Evolutionary conservation across 2,113 vertebrate species (phyloP).

Genomic region (Columba janthina): DNA sequence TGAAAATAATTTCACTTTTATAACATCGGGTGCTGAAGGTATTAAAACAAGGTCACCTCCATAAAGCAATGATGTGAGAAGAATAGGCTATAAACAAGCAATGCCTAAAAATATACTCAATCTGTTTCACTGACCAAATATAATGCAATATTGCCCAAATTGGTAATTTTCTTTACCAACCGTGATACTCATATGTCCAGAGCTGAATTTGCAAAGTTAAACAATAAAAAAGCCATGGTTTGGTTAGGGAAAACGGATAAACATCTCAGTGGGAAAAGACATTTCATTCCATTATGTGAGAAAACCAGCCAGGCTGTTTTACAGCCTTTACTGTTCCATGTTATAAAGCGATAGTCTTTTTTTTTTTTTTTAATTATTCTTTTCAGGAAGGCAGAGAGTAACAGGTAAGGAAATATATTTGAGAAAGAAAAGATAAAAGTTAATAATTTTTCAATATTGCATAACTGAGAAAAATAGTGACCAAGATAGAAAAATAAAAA

Average conservation of each 20-base stretch:
- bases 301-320: constrained; percentile 1
- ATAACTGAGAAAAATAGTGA: background rate
- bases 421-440: background rate
- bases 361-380: background rate
- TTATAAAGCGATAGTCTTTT: background rate
- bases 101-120: constrained; percentile 73
- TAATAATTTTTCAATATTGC: background rate
- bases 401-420: background rate
- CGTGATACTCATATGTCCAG: background rate
- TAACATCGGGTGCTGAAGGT: constrained; percentile 72
- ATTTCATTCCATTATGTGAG: constrained; percentile 9
- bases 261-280: background rate
- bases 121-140: constrained; percentile 55
- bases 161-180: constrained; percentile 60
- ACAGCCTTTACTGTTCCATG: background rate
- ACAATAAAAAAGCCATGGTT: constrained; percentile 35
- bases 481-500: background rate
- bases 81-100: constrained; percentile 77
- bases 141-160: constrained; percentile 42
- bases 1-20: constrained; percentile 74
- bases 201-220: constrained; percentile 32
- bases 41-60: constrained; percentile 80
- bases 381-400: background rate
- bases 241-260: background rate
- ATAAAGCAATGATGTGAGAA: constrained; percentile 70